A percentile compares a stretch with the other conserved stretches of the same genome.
phyloP scores from a whole-genome alignment of 2,113 vertebrate genomes.

The Pipra filicauda region DNA sequence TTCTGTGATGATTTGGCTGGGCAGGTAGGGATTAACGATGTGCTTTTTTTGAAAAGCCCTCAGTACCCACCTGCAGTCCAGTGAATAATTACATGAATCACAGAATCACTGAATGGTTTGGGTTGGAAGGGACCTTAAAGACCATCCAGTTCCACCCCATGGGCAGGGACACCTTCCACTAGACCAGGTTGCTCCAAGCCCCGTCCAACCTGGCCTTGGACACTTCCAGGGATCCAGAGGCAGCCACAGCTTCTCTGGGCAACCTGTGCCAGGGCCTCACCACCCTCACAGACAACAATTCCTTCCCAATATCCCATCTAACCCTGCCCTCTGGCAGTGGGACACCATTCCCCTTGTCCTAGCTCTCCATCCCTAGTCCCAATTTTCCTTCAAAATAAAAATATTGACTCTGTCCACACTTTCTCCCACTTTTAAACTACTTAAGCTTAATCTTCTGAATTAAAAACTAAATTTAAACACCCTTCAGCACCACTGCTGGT shows the following conservation, averaged over 20 bases:
- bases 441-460: background rate
- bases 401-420: background rate
- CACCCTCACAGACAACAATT: background rate
- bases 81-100: background rate
- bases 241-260: background rate
- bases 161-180: background rate
- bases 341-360: background rate
- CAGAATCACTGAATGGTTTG: background rate
- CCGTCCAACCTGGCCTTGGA: accelerated
- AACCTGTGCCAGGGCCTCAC: background rate
- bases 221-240: background rate
- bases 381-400: background rate
- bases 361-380: background rate
- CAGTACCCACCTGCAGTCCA: background rate
- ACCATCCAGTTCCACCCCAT: background rate
- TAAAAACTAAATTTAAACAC: background rate
- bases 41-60: background rate
- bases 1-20: background rate
- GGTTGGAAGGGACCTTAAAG: no score
- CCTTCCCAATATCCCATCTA: background rate
- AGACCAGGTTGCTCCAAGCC: accelerated
- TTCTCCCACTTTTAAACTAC: background rate
- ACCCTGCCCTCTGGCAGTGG: background rate
- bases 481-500: background rate
- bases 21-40: background rate